A percentile compares a stretch with the other conserved stretches of the same genome.
phyloP scores from a whole-genome alignment of 2,113 vertebrate species.

The Tetrao urogallus region DNA sequence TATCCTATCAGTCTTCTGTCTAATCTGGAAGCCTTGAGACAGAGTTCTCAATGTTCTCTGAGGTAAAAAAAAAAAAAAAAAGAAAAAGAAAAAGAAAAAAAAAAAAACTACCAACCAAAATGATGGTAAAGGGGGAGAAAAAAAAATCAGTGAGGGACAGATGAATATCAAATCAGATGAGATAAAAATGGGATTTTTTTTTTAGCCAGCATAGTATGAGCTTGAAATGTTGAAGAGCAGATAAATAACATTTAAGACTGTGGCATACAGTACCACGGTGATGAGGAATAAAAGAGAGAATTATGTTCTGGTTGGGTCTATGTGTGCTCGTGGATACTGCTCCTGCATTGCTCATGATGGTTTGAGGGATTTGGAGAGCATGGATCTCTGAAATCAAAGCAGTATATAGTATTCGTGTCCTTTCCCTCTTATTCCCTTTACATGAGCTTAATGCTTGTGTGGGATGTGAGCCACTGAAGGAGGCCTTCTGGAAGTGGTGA shows the following conservation, averaged over 20 bases:
- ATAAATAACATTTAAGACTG: conserved; percentile 72
- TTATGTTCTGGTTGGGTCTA: conserved; percentile 71
- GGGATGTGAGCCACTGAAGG: not conserved
- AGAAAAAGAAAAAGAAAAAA: conserved; percentile 32
- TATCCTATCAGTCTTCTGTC: conserved; percentile 88
- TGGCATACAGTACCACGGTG: conserved; percentile 51
- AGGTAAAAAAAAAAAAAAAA: conserved; percentile 69
- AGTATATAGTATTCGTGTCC: not conserved
- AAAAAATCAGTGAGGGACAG: conserved; percentile 63
- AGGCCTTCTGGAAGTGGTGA: not conserved
- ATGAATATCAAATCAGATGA: conserved; percentile 76
- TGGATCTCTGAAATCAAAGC: conserved; percentile 11
- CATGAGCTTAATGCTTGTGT: conserved; percentile 19
- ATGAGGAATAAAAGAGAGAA: conserved; percentile 66
- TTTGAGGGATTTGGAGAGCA: conserved; percentile 44
- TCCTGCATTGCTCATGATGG: conserved; percentile 33
- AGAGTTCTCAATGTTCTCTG: conserved; percentile 78
- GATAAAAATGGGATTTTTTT: conserved; percentile 59
- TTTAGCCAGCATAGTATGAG: conserved; percentile 52
- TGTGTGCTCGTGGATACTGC: conserved; percentile 21
- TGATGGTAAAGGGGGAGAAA: conserved; percentile 74
- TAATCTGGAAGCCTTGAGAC: conserved; percentile 79
- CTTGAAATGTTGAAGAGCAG: conserved; percentile 66
- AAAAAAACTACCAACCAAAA: conserved; percentile 72
- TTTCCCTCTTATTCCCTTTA: not conserved